A percentile compares a stretch with the other conserved stretches of the same genome.
phyloP scores from a whole-genome alignment of 1,140 invertebrate species.

The Mesaphorura yosii region DNA sequence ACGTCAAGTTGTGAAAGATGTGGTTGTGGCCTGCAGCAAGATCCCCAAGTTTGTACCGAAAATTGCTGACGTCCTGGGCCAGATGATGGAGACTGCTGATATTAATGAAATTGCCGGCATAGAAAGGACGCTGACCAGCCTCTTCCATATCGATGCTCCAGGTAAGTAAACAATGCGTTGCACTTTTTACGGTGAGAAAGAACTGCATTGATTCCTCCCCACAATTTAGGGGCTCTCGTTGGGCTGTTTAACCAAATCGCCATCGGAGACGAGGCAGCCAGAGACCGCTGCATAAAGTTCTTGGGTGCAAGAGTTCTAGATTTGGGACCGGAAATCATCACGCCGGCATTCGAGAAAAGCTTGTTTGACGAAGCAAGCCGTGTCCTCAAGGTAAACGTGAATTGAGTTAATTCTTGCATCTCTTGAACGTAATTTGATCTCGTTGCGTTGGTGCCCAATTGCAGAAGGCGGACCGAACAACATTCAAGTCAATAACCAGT shows the following conservation, averaged over 20 bases:
- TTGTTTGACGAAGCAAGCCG: constrained; percentile 72
- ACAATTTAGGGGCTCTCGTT: constrained; percentile 46
- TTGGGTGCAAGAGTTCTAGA: constrained; percentile 68
- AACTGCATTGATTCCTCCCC: constrained; percentile 9
- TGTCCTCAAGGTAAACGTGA: too few species aligned
- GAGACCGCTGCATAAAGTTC: constrained; percentile 82
- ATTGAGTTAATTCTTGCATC: constrained; percentile 46
- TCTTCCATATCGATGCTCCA: constrained; percentile 52
- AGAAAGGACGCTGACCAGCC: constrained; percentile 52
- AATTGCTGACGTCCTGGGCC: constrained; percentile 83
- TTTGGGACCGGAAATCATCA: constrained; percentile 62
- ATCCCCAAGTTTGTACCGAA: constrained; percentile 67
- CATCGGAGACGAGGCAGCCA: constrained; percentile 56
- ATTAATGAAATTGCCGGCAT: constrained; percentile 64
- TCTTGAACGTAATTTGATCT: constrained; percentile 2
- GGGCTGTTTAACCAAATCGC: constrained; percentile 79
- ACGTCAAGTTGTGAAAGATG: constrained; percentile 89
- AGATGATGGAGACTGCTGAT: constrained; percentile 78
- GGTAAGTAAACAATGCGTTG: constrained; percentile 36
- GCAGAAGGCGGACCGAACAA: constrained; percentile 77
- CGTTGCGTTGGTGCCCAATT: constrained; percentile 15
- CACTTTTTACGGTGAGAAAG: background rate
- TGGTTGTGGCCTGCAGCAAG: constrained; percentile 75
- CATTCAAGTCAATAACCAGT: constrained; percentile 81
- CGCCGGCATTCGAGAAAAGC: constrained; percentile 73